These are phyloP conservation scores for Heterodera carotae DNA, from an alignment of 1,140 invertebrate genomes.

Conservation along the genomic window DNA sequence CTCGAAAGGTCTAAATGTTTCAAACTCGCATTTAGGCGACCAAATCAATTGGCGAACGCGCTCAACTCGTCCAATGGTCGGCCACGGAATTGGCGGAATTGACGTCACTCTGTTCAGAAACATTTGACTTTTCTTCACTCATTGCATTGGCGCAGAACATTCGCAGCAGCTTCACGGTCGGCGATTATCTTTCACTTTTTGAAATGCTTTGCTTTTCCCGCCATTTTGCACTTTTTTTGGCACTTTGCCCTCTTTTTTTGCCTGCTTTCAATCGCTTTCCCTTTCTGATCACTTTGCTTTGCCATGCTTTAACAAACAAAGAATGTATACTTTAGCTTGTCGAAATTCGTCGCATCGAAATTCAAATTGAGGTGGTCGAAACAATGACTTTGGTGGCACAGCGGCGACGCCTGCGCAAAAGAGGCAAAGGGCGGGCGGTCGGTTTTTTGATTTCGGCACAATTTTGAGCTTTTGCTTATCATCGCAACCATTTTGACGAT, in stretches of 20 bases:
- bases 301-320: no score
- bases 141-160: slow-evolving; percentile 6
- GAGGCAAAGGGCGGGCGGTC: neutral
- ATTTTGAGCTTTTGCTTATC: slow-evolving; percentile 13
- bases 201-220: neutral
- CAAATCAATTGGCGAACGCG: slow-evolving; percentile 37
- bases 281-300: neutral
- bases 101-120: neutral
- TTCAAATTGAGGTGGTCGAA: slow-evolving; percentile 44
- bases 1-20: neutral
- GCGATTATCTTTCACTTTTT: neutral
- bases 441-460: neutral
- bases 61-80: slow-evolving; percentile 41
- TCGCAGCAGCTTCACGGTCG: slow-evolving; percentile 19
- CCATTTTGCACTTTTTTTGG: neutral
- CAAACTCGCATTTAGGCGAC: slow-evolving; percentile 17
- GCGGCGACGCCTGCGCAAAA: slow-evolving; percentile 21
- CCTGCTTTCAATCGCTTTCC: no score
- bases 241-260: neutral
- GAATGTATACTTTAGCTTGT: slow-evolving; percentile 51
- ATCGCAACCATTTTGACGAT: no score
- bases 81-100: slow-evolving; percentile 23
- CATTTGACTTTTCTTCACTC: slow-evolving; percentile 16
- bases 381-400: slow-evolving; percentile 34
- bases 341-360: slow-evolving; percentile 41